Base-by-base conservation (phyloP, 1,140 invertebrate species). In the Drosophila yakuba region DNA sequence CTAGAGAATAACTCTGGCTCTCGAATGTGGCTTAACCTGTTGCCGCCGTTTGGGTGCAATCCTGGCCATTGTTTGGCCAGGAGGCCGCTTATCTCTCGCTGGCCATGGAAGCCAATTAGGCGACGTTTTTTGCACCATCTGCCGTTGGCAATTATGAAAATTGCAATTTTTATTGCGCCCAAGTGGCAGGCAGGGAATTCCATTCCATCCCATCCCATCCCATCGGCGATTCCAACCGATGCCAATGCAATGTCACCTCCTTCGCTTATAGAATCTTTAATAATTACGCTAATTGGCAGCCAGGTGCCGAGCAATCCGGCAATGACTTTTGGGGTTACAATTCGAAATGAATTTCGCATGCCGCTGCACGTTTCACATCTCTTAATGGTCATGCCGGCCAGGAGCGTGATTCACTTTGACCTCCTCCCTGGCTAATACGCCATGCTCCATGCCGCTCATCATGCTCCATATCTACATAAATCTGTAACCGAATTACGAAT, bases 221-320 rank as follows among this genome's bases (percentile, higher is more conserved):
- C 20, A 20, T 20, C 20, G 15, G 7, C 15, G 32, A 10, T 32
- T 32, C 32, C 32, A 32, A 32, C 8, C 32, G 32, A 32, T 32
- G 32, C 32, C 32, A 32, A 32, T 8, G 4, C 45, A 32, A 54
- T 61, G 35, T 51, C 32, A 17, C 48, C 41, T 61, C 50, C 64
- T 50, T 35, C 68, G 60, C 73, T 64, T 58, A 63, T 60, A 71
- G 78, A 78, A 82, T 89, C 74, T 77, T 84, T 89, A 89, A 89
- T 89, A 89, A 89, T 89, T 84, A 89, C 80, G 77, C 84, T 89
- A 89, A 89, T 89, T 89, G 84, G 85, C 84, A 84, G 85, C 84
- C 84, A 89, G 84, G 84, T 89, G 84, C 84, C 47, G 55, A 41
- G 28, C 32, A 52, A 52, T 52, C 55, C 41, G 54, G 54, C 25